Percentiles rank a stretch among this genome's conserved stretches.
These are phyloP conservation scores for Aplidium turbinatum DNA, from an alignment of 23 tunicate genomes.

Conservation along the genomic window DNA sequence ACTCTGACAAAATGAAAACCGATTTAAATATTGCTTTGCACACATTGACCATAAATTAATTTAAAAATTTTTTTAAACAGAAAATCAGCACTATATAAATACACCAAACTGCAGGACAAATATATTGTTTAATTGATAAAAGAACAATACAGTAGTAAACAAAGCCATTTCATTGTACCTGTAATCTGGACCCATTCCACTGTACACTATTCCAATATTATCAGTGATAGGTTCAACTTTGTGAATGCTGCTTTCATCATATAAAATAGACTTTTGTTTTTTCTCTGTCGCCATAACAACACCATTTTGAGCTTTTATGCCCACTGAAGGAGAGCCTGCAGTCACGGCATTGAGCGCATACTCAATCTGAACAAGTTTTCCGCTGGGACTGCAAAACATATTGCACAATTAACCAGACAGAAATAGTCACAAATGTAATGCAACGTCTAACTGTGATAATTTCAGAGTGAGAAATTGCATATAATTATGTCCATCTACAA, in stretches of 20 bases:
- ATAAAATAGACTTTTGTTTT: conserved; percentile 93
- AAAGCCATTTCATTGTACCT: conserved; percentile 23
- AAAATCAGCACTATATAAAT: neutral
- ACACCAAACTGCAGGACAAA: neutral
- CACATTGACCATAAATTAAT: neutral
- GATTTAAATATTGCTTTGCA: neutral
- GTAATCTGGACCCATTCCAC: conserved; percentile 99
- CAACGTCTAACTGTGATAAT: neutral
- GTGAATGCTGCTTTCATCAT: conserved; percentile 91
- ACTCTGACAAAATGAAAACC: conserved; percentile 47
- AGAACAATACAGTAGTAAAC: neutral
- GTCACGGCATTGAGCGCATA: conserved; percentile 99
- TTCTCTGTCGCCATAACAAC: conserved; percentile 99
- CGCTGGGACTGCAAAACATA: conserved; percentile 69
- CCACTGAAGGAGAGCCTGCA: conserved; percentile 98
- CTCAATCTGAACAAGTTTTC: conserved; percentile 98
- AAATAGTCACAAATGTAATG: neutral
- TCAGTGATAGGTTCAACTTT: conserved; percentile 93
- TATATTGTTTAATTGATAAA: neutral
- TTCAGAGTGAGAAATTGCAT: neutral
- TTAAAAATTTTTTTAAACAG: conserved; percentile 2
- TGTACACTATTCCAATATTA: conserved; percentile 96
- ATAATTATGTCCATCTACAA: too few species aligned
- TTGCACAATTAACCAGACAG: neutral
- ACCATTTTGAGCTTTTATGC: conserved; percentile 96